phyloP scores from a whole-genome alignment of 2,113 vertebrate species.

The Archilochus colubris region DNA sequence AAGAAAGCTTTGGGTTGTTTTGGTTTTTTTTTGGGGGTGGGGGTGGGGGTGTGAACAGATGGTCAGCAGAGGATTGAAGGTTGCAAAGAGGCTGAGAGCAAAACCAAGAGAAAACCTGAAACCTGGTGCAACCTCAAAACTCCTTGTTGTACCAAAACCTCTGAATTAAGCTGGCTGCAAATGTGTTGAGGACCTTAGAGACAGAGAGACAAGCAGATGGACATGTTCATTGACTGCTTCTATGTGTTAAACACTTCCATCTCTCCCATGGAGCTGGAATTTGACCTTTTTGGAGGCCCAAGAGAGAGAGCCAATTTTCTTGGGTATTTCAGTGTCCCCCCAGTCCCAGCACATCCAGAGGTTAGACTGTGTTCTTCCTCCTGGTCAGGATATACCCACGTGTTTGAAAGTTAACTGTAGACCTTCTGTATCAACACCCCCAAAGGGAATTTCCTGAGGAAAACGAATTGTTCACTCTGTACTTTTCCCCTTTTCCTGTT shows the following conservation, averaged over 20 bases:
- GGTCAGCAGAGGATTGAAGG: background rate
- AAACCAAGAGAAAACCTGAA: background rate
- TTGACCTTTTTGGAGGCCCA: background rate
- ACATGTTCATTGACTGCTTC: background rate
- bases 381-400: background rate
- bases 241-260: background rate
- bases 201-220: background rate
- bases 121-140: background rate
- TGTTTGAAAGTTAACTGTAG: background rate
- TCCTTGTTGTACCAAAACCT: background rate
- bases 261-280: background rate
- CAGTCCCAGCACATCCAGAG: background rate
- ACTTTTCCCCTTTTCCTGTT: constrained; percentile 15
- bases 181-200: background rate
- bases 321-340: background rate
- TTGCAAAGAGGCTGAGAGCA: background rate
- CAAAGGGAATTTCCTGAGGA: constrained; percentile 32
- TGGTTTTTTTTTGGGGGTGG: background rate
- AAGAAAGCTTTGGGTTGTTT: too few relatives aligned
- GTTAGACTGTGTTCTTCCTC: background rate
- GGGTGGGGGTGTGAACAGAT: background rate
- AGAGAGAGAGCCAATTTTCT: background rate
- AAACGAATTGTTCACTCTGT: background rate
- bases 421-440: background rate
- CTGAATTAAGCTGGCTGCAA: background rate